Conservation (phyloP, 2,797 vertebrate species). For the Pitangus sulphuratus region DNA sequence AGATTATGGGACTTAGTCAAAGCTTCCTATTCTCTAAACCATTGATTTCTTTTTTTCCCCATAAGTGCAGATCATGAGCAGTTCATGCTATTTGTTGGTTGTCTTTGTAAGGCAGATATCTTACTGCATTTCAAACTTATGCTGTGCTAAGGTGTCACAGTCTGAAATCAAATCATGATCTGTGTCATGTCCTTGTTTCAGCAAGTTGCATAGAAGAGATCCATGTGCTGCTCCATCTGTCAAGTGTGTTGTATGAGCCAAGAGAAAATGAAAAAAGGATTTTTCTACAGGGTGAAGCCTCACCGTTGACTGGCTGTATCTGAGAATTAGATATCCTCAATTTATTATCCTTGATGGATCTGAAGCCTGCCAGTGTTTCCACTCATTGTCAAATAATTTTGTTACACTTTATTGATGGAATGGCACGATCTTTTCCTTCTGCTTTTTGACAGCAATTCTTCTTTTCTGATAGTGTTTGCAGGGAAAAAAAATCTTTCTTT, state of each 20-base stretch:
- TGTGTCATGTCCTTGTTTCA: neutral
- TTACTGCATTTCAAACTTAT: neutral
- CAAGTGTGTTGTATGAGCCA: neutral
- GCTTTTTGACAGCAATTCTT: neutral
- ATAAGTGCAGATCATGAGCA: neutral
- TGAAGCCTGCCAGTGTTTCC: neutral
- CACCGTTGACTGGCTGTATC: neutral
- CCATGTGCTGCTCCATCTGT: neutral
- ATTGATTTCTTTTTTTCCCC: neutral
- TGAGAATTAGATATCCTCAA: neutral
- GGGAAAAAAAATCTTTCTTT: neutral
- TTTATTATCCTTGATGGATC: neutral
- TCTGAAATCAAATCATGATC: neutral
- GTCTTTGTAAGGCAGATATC: neutral
- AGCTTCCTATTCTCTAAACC: neutral
- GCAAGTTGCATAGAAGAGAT: neutral
- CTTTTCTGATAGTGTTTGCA: neutral
- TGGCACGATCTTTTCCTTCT: neutral
- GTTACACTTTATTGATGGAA: neutral
- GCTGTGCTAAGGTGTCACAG: neutral
- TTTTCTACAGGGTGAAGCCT: neutral
- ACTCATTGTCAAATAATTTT: slow-evolving; percentile 7
- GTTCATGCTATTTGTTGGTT: neutral
- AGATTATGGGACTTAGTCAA: neutral
- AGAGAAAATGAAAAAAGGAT: neutral